Evolutionary conservation across 2,113 vertebrate species (phyloP).

Genomic region (Pterocles gutturalis): DNA sequence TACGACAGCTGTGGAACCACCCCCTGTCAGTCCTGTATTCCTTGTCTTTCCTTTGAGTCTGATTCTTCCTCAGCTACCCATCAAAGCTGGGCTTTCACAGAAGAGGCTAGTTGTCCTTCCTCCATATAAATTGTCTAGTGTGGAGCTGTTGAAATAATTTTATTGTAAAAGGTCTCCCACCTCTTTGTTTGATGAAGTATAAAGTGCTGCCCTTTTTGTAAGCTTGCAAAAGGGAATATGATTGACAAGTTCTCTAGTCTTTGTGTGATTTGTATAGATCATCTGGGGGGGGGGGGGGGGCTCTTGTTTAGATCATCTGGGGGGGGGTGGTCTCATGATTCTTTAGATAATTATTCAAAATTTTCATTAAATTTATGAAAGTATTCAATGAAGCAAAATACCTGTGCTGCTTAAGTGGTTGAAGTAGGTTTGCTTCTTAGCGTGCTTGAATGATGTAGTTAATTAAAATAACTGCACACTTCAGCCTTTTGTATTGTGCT

Average conservation of each 20-base stretch:
- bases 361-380: neutral
- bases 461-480: neutral
- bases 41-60: neutral
- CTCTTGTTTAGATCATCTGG: neutral
- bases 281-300: neutral
- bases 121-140: rapidly evolving
- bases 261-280: neutral
- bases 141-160: neutral
- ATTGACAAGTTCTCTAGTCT: neutral
- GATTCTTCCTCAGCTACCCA: neutral
- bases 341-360: neutral
- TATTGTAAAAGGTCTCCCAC: neutral
- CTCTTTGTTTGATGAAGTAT: neutral
- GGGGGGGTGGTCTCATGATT: neutral
- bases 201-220: neutral
- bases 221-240: neutral
- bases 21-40: neutral
- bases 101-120: neutral
- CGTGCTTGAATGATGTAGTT: neutral
- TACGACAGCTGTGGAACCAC: rapidly evolving
- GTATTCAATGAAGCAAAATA: neutral
- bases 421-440: neutral
- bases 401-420: neutral
- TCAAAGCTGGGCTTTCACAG: neutral
- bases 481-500: neutral